These are phyloP conservation scores for Cottus gobio DNA, from an alignment of 2,113 vertebrate genomes.

Conservation along the genomic window DNA sequence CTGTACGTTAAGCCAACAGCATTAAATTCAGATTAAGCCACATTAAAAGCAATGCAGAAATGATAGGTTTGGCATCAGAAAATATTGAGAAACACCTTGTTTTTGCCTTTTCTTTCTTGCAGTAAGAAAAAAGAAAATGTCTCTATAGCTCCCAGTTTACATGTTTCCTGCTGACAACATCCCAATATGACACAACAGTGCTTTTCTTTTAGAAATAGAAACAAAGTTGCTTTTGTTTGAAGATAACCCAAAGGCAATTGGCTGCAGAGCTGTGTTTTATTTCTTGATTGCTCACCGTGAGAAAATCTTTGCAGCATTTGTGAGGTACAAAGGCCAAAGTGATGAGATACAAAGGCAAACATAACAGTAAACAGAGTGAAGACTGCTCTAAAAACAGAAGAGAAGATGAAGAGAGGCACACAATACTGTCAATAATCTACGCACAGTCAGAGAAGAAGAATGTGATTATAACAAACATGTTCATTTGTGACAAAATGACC, in stretches of 20 bases:
- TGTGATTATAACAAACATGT: not conserved
- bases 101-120: slow-evolving; percentile 17
- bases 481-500: not conserved
- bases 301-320: not conserved
- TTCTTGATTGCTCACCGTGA: slow-evolving; percentile 3
- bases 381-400: not conserved
- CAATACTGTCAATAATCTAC: not conserved
- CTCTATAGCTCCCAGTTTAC: not conserved
- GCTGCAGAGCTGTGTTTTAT: slow-evolving; percentile 7
- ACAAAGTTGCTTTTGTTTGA: not conserved
- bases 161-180: not conserved
- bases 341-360: not conserved
- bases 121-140: slow-evolving; percentile 1
- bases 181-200: not conserved
- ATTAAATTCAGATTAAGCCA: not conserved
- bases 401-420: not conserved
- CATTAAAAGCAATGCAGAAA: not conserved
- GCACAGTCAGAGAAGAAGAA: not conserved
- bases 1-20: not conserved
- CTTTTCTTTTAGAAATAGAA: not conserved
- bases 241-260: slow-evolving; percentile 14
- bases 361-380: not conserved
- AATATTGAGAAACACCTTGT: not conserved
- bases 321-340: not conserved
- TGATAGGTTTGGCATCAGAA: not conserved